Evolutionary conservation across 2,113 vertebrate species (phyloP), one percentile per base, ranked within the genome.

Genomic region (Egretta garzetta): DNA sequence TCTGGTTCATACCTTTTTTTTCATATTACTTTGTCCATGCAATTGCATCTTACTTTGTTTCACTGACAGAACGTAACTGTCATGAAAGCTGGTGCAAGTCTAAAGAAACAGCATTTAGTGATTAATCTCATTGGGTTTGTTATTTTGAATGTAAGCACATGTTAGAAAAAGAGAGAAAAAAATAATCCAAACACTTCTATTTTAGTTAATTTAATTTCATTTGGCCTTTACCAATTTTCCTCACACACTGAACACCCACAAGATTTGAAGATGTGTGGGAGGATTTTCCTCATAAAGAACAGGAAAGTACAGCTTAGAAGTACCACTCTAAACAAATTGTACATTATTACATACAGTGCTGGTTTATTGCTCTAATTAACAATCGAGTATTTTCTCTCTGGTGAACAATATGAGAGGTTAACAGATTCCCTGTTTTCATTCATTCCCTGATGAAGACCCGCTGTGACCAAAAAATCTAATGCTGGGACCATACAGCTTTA

Each of bases 71-170:
- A 83, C 16, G 32, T 67, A 96, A 80, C 60, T 91, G 62, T 76
- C 74, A 90, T 60, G 81, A 94, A 82, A 86, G 55, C 73, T 92
- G 88, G 49, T 70, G 56, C 45, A 96, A 92, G 67, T 88, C 62
- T 76, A 81, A 39, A 94, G 79, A 95, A 97, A 93, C 27, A 27
- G 35, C 43, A 95, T 93, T 95, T 95, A 82, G 28, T 93, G 92
- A 91, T 95, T 96, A 81, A 83, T 88, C 17, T 82, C 6, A 6
- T 83, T 91, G 14, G 53, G 68, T 27, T 32, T 45, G 16, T 26
- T 88, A 93, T 94, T 96, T 88, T 94, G 37, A 43, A 80, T 63
- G 73, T 9, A 96, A 96, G 50, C 6, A 83, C 7, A 83, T 20
- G 17, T 85, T 88, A 90, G 56, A 67, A 72, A 76, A 60, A 43